Evolutionary conservation across 2,888 invertebrate species (phyloP), one percentile per base, ranked within the genome.

Genomic region (Terebella lapidaria): DNA sequence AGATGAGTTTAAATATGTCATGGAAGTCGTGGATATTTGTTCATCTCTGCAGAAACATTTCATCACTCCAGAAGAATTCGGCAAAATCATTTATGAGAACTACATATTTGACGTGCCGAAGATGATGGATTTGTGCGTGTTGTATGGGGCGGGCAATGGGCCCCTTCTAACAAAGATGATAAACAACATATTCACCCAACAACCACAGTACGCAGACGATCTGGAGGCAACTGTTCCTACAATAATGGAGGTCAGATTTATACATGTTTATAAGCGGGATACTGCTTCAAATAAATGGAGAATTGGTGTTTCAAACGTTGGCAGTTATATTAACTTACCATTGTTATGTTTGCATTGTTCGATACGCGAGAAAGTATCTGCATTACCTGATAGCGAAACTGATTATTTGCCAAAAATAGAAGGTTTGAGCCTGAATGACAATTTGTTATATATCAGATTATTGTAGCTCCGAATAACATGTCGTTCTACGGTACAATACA

Each of bases 61-160:
- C 84, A 87, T 92, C 76, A 85, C 83, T 1, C 86, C 85, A 56
- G 81, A 84, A 45, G 85, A 84, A 59, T 86, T 89, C 82, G 87
- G 87, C 0, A 84, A 86, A 3, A 73, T 90, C n/a, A 75, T 92
- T 54, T 91, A 91, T 77, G 84, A 89, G 62, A 88, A 90, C 69
- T 91, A 87, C 78, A 82, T 93, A 65, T 87, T 91, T 71, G 90
- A 92, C n/a, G 84, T 92, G 65, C 90, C 92, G 0, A 88, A 89
- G 73, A 79, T 92, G 56, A 86, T 90, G 81, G 92, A 92, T 75
- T 77, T 92, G 15, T 88, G 90, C 72, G 84, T 87, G 46, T 82
- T 89, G 5, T 91, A 89, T 69, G 90, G 89, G 0, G 83, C 53
- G 26, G 86, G 85, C 54, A 91, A 91, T 73, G 72, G 81, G 0